Percentiles rank a stretch among this genome's conserved stretches.
phyloP scores from a whole-genome alignment of 2,888 invertebrate species.

The Eumerus sabulonum region DNA sequence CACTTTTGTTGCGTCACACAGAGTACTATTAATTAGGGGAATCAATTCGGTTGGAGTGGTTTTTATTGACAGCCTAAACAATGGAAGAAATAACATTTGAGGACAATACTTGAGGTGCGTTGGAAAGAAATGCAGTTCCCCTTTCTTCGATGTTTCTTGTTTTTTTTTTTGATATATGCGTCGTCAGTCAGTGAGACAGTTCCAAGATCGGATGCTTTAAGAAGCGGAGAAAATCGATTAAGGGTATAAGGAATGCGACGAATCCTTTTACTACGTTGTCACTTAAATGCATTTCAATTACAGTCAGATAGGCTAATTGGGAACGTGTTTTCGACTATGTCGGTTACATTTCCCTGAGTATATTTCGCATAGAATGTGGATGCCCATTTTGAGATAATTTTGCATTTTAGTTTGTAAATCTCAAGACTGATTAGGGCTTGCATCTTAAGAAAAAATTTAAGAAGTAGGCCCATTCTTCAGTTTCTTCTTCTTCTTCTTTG shows the following conservation, averaged over 20 bases:
- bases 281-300: conserved; percentile 20
- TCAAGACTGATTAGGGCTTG: too few species aligned
- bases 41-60: conserved; percentile 67
- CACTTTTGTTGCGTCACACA: conserved; percentile 65
- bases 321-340: too few species aligned
- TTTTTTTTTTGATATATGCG: background rate
- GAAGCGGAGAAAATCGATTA: conserved; percentile 48
- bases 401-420: too few species aligned
- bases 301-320: too few species aligned
- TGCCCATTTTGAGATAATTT: too few species aligned
- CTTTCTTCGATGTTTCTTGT: conserved; percentile 14
- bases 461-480: too few species aligned
- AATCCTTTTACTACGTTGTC: conserved; percentile 34
- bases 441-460: too few species aligned
- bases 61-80: conserved; percentile 66
- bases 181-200: conserved; percentile 1
- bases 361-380: too few species aligned
- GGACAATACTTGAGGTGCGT: conserved; percentile 43
- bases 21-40: conserved; percentile 66
- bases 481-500: too few species aligned
- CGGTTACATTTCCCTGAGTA: too few species aligned
- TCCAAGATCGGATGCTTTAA: conserved; percentile 6
- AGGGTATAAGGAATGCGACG: conserved; percentile 45
- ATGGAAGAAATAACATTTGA: conserved; percentile 59
- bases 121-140: conserved; percentile 35